Evolutionary conservation across 2,888 invertebrate species (phyloP), one percentile per base, ranked within the genome.

Genomic region (Agonum fuliginosum): DNA sequence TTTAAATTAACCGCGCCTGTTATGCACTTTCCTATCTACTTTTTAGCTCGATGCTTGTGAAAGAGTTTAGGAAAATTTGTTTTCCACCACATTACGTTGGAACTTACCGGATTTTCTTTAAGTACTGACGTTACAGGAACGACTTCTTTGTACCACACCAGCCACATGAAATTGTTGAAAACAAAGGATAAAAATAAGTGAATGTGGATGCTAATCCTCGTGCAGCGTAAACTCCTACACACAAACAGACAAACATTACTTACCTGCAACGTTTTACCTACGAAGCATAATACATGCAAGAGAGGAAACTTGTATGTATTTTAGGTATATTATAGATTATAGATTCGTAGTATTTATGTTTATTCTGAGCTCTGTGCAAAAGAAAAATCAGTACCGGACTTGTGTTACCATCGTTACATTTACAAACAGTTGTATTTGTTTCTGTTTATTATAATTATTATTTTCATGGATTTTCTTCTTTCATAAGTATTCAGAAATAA

Each of bases 171-270:
- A 83, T 94, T 94, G 84, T 92, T 94, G 77, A 93, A 85, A n/a
- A 93, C 90, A 83, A 94, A 91, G 0, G 95, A 92, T 0, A 89
- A 84, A 84, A 95, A 95, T 30, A 95, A 88, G 82, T 95, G 93
- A 79, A 93, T 91, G 86, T 95, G 95, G 65, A 95, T 91, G 3
- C 91, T 88, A 48, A 94, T 93, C 17, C 95, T 88, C 0, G 92
- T 93, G 85, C 95, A 95, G 80, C 91, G 89, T 51, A 94, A 86
- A 48, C 91, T 85, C 92, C 92, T 83, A 1, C 81, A 83, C 58
- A 78, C n/a, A n/a, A n/a, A n/a, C n/a, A n/a, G n/a, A n/a, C n/a
- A n/a, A n/a, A n/a, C n/a, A n/a, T n/a, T n/a, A n/a, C n/a, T n/a
- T n/a, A n/a, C n/a, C n/a, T n/a, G n/a, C n/a, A n/a, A n/a, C n/a